Base-by-base conservation (phyloP, 1,140 invertebrate species). In the Coptotermes formosanus region DNA sequence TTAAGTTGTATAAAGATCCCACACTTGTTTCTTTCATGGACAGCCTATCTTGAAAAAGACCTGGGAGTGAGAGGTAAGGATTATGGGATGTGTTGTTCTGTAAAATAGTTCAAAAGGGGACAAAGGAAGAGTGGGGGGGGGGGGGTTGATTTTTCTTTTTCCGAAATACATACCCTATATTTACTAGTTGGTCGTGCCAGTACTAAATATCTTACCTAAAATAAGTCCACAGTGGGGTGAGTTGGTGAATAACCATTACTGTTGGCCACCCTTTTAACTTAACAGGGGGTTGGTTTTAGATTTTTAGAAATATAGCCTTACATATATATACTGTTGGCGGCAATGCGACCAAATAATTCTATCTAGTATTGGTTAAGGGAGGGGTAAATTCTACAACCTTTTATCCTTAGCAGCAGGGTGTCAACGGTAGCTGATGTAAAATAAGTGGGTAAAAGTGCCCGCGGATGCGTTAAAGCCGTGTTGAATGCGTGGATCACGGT, bases 331-430 rank as follows among this genome's bases (percentile, higher is more conserved):
- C 48, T 83, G 3, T 52, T n/a, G 82, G 82, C 11, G 48, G 82
- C 82, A 83, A 52, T 83, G 23, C 25, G 43, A 83, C 43, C 48
- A 83, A 83, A 83, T 83, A 83, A 83, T 83, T 32, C 82, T 75
- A 75, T n/a, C 64, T 75, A 75, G n/a, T 6, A 75, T 75, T 52
- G 64, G 8, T 2, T 83, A 44, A 43, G 82, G 64, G 82, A 83
- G 48, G 82, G 48, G 32, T 25, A 8, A 32, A 52, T 25, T 3
- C 21, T 32, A 25, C 32, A 9, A 8, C 32, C 32, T 44, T 45
- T 12, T 32, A 44, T 32, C 38, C 25, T 25, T 83, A 44, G 21
- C 82, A 83, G 82, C 82, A 52, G 82, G 82, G 82, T 45, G 82
- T 83, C 48, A 83, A 83, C 82, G 82, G 82, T 83, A 83, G 82